Conservation (phyloP, 2,113 vertebrate species). For the Morone chrysops region DNA sequence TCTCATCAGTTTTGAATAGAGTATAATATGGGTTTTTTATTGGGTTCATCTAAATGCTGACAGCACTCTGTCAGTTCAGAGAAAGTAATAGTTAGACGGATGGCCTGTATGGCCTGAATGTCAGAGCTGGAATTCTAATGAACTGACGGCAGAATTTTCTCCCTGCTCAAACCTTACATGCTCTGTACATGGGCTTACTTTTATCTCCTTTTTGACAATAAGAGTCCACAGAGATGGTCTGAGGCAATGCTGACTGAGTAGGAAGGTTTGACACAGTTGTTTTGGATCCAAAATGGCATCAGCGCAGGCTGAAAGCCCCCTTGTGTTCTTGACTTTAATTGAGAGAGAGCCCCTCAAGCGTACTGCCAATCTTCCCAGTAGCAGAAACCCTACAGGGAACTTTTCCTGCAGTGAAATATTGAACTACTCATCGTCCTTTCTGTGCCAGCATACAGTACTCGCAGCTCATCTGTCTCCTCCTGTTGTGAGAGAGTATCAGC, state of each 20-base stretch:
- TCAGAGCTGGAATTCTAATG: slow-evolving; percentile 19
- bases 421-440: slow-evolving; percentile 45
- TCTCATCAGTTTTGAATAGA: slow-evolving; percentile 57
- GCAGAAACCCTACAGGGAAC: slow-evolving; percentile 48
- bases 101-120: slow-evolving; percentile 15
- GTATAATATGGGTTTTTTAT: slow-evolving; percentile 39
- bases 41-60: slow-evolving; percentile 45
- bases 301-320: slow-evolving; percentile 15
- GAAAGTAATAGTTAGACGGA: slow-evolving; percentile 13
- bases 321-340: slow-evolving; percentile 62
- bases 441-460: slow-evolving; percentile 8
- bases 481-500: not conserved
- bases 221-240: slow-evolving; percentile 20
- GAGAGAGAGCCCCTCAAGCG: slow-evolving; percentile 49
- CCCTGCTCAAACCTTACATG: not conserved
- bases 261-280: slow-evolving; percentile 45
- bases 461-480: slow-evolving; percentile 17
- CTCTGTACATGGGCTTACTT: slow-evolving; percentile 3
- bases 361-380: slow-evolving; percentile 49
- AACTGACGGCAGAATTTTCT: not conserved
- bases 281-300: slow-evolving; percentile 46
- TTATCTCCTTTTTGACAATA: slow-evolving; percentile 27
- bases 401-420: slow-evolving; percentile 59
- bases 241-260: slow-evolving; percentile 8
- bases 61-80: slow-evolving; percentile 44